phyloP scores from a whole-genome alignment of 2,888 invertebrate genomes.

The Notocelia uddmanniana region DNA sequence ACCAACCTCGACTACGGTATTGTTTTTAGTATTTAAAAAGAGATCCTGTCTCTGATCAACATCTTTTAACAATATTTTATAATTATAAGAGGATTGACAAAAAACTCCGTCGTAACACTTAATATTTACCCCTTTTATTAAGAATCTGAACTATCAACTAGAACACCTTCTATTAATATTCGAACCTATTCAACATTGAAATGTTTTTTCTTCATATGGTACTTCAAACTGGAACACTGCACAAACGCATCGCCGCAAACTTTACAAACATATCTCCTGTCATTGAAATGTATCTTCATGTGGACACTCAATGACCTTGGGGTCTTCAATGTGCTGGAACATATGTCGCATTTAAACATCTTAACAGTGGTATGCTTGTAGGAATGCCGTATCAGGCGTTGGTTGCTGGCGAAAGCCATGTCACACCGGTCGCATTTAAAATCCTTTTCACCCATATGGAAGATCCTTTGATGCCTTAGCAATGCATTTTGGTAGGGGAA shows the following conservation, averaged over 20 bases:
- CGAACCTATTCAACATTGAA: too few species aligned
- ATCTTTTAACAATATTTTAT: too few species aligned
- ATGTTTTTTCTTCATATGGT: slow-evolving; percentile 25
- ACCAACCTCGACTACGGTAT: too few species aligned
- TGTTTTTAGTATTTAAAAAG: too few species aligned
- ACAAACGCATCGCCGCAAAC: slow-evolving; percentile 36
- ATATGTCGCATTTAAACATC: slow-evolving; percentile 52
- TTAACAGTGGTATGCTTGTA: slow-evolving; percentile 49
- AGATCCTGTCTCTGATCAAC: too few species aligned
- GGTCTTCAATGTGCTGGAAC: slow-evolving; percentile 51
- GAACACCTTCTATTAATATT: too few species aligned
- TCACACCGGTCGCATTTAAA: slow-evolving; percentile 30
- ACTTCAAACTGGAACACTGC: neutral
- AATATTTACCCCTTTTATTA: too few species aligned
- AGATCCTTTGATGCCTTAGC: neutral
- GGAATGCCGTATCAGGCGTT: slow-evolving; percentile 21
- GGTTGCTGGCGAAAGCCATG: slow-evolving; percentile 1
- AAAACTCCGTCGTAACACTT: too few species aligned
- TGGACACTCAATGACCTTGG: slow-evolving; percentile 35
- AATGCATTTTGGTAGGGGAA: slow-evolving; percentile 43
- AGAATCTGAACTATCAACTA: too few species aligned
- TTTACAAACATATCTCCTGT: slow-evolving; percentile 31
- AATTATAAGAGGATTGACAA: too few species aligned
- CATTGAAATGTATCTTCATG: slow-evolving; percentile 39
- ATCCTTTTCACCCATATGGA: slow-evolving; percentile 22